These are phyloP conservation scores for Protophormia terraenovae DNA, from an alignment of 2,888 invertebrate species.

Conservation along the genomic window DNA sequence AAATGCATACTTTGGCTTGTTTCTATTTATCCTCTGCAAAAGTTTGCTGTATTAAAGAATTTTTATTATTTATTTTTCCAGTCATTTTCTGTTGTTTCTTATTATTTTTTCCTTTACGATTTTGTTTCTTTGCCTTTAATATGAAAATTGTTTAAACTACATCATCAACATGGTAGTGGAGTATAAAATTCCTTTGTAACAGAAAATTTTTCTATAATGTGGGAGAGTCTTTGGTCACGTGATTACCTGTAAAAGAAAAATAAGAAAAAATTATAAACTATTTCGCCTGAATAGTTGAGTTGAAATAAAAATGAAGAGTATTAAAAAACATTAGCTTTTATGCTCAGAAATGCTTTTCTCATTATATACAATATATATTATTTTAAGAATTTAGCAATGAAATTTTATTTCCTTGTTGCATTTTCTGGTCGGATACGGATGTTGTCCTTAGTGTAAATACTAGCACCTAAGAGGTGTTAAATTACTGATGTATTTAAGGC, in stretches of 20 bases:
- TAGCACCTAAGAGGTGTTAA: constrained; percentile 41
- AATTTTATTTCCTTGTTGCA: background rate
- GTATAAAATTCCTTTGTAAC: constrained; percentile 34
- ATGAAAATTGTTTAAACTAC: constrained; percentile 34
- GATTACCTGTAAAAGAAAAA: constrained; percentile 21
- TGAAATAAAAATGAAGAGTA: background rate
- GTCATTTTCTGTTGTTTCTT: constrained; percentile 40
- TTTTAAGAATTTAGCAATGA: background rate
- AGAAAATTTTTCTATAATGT: constrained; percentile 28
- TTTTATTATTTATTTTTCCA: constrained; percentile 47
- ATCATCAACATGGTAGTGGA: background rate
- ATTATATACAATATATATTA: background rate
- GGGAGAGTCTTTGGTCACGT: constrained; percentile 48
- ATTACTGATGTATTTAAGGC: constrained; percentile 7
- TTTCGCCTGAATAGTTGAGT: constrained; percentile 16
- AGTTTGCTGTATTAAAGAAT: constrained; percentile 18
- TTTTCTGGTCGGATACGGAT: constrained; percentile 10
- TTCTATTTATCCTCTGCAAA: constrained; percentile 27
- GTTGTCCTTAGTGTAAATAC: constrained; percentile 42
- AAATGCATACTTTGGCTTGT: constrained; percentile 35
- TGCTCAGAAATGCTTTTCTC: background rate
- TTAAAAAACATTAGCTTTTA: background rate
- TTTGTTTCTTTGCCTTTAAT: background rate
- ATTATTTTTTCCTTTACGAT: background rate
- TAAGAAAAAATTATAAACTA: background rate